phyloP scores from a whole-genome alignment of 53 echinoderm and acorn worm species.

The Zoroaster sp. region DNA sequence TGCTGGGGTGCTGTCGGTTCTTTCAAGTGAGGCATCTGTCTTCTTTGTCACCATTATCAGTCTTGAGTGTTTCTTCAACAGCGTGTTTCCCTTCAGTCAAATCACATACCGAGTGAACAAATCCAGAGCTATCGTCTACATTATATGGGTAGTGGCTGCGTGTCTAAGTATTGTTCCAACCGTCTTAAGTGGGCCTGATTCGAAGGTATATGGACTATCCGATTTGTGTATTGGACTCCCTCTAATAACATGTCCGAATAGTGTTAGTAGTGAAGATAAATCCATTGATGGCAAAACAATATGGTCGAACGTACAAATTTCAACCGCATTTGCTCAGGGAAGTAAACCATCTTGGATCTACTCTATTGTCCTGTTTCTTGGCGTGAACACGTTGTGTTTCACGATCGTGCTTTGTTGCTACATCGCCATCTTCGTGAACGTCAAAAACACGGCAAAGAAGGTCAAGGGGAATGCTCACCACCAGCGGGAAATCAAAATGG shows the following conservation, averaged over 20 bases:
- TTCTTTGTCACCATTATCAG: constrained; percentile 57
- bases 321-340: neutral
- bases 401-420: constrained; percentile 14
- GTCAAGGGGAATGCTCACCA: neutral
- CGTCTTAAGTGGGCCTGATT: constrained; percentile 8
- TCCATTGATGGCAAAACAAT: neutral
- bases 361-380: constrained; percentile 49
- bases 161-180: constrained; percentile 23
- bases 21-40: constrained; percentile 56
- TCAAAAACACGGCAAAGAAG: constrained; percentile 9
- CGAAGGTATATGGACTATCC: constrained; percentile 42
- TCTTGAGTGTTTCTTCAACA: constrained; percentile 38
- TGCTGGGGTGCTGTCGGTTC: constrained; percentile 36
- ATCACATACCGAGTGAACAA: neutral
- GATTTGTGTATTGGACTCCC: constrained; percentile 55
- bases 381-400: constrained; percentile 42
- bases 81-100: constrained; percentile 51
- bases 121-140: neutral
- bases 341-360: constrained; percentile 46
- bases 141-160: constrained; percentile 2
- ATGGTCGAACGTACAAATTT: neutral
- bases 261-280: neutral
- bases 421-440: constrained; percentile 29
- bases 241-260: neutral
- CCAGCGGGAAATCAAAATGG: constrained; percentile 40